Conservation (phyloP, 2,113 vertebrate species). For the Cromileptes altivelis region DNA sequence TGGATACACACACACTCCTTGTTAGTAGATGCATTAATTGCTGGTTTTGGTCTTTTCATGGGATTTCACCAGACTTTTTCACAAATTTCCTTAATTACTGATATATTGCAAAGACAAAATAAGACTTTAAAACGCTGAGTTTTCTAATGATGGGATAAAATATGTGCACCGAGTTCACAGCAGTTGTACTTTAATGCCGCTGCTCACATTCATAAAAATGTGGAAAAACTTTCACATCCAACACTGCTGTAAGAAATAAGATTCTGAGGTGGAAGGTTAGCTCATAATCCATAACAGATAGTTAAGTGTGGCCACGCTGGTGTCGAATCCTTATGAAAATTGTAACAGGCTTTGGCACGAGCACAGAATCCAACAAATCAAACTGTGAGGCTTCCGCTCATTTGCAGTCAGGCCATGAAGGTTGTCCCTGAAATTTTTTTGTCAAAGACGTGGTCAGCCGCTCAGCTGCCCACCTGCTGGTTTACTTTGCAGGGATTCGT, state of each 20-base stretch:
- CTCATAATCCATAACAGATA: constrained; percentile 65
- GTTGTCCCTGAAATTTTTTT: constrained; percentile 17
- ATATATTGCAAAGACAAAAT: background rate
- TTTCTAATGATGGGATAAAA: constrained; percentile 32
- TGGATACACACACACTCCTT: no score
- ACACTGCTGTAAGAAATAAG: constrained; percentile 38
- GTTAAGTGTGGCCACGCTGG: constrained; percentile 44
- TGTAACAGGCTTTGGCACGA: constrained; percentile 50
- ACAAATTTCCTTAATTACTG: background rate
- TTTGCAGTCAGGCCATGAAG: constrained; percentile 54
- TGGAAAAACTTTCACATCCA: constrained; percentile 14
- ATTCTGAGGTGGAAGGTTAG: constrained; percentile 54
- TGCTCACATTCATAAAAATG: constrained; percentile 36
- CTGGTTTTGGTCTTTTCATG: no score
- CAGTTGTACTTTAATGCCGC: constrained; percentile 6
- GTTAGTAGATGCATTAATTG: no score
- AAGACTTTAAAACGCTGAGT: background rate
- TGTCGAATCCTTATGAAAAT: constrained; percentile 55
- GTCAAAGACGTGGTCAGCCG: constrained; percentile 29
- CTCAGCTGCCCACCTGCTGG: constrained; percentile 35
- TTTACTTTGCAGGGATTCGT: constrained; percentile 32
- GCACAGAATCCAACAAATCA: constrained; percentile 56
- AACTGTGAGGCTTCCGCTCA: constrained; percentile 40
- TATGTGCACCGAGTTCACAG: constrained; percentile 15
- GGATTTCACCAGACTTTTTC: background rate